Percentiles rank a stretch among this genome's conserved stretches.
Evolutionary conservation across 2,797 vertebrate genomes (phyloP).

Genomic region (Paedocypris micromegethes): DNA sequence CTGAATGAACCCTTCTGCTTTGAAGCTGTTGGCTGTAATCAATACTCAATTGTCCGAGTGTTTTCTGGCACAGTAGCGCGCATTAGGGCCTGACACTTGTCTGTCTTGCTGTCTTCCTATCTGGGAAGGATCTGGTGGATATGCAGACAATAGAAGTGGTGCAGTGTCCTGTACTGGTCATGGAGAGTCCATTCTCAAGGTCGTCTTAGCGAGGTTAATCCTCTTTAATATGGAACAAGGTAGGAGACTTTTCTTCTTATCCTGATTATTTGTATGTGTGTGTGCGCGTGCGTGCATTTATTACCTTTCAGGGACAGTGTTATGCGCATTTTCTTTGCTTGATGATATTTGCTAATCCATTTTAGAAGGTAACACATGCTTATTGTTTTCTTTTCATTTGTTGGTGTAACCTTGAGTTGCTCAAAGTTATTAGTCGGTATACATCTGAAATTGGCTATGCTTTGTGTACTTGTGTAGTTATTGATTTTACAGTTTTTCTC

Average conservation of each 20-base stretch:
- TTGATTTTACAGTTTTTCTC: background rate
- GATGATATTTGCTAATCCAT: conserved; percentile 4
- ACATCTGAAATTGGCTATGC: no score
- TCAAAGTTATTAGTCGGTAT: background rate
- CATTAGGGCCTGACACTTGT: conserved; percentile 28
- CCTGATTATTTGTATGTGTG: background rate
- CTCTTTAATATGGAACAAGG: conserved; percentile 69
- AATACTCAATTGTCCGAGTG: conserved; percentile 27
- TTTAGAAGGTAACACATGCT: background rate
- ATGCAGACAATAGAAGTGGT: conserved; percentile 36
- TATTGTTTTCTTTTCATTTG: background rate
- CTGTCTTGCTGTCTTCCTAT: conserved; percentile 28
- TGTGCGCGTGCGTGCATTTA: conserved; percentile 9
- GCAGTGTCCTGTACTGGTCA: conserved; percentile 66
- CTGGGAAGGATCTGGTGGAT: conserved; percentile 21
- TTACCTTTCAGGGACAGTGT: background rate
- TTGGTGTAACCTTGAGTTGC: background rate
- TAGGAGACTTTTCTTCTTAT: conserved; percentile 42
- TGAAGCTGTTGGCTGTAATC: conserved; percentile 32
- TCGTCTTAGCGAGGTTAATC: conserved; percentile 64
- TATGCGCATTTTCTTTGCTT: conserved; percentile 1
- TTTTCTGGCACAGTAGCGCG: conserved; percentile 28
- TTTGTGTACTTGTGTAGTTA: background rate
- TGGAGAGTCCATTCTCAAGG: conserved; percentile 70
- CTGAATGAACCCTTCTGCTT: conserved; percentile 25